Percentiles rank a stretch among this genome's conserved stretches.
phyloP scores from a whole-genome alignment of 2,888 invertebrate species.

The Hirudinaria manillensis region DNA sequence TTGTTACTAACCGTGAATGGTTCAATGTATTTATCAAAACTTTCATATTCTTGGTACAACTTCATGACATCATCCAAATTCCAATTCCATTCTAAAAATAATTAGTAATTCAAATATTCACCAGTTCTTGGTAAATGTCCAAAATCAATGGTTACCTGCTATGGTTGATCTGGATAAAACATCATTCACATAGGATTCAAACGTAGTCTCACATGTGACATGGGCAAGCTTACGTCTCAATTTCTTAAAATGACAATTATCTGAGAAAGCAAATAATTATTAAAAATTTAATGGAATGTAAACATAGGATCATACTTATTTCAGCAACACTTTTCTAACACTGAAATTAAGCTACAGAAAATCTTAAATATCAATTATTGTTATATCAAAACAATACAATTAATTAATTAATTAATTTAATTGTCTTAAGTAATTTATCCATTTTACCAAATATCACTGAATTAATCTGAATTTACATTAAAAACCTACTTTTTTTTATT shows the following conservation, averaged over 20 bases:
- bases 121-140: background rate
- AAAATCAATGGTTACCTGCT: background rate
- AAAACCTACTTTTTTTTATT: background rate
- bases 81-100: background rate
- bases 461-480: background rate
- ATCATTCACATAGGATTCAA: slow-evolving; percentile 20
- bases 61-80: background rate
- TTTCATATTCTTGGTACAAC: slow-evolving; percentile 22
- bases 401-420: too few relatives aligned
- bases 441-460: background rate
- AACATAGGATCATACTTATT: too few relatives aligned
- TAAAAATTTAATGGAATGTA: too few relatives aligned
- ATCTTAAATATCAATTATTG: too few relatives aligned
- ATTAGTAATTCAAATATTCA: background rate
- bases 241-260: slow-evolving; percentile 25
- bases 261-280: background rate
- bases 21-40: slow-evolving; percentile 33
- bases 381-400: too few relatives aligned
- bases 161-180: slow-evolving; percentile 21
- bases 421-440: background rate
- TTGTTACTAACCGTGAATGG: slow-evolving; percentile 36
- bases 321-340: too few relatives aligned
- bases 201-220: background rate
- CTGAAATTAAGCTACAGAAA: too few relatives aligned
- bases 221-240: slow-evolving; percentile 14